Conservation (phyloP, 2,888 invertebrate genomes). For the Drosophila imparisetae region DNA sequence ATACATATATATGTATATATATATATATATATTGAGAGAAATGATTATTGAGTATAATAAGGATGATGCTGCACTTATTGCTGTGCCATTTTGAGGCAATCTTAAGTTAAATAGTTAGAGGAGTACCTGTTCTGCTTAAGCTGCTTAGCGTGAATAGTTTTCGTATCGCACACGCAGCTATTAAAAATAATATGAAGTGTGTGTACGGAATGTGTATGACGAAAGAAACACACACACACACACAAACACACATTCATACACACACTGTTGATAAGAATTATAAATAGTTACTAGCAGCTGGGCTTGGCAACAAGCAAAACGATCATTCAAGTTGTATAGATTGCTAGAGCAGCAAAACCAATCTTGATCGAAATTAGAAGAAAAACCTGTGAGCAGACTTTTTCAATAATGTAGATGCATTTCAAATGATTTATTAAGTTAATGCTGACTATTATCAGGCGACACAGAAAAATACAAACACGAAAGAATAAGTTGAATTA, state of each 20-base stretch:
- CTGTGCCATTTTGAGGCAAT: neutral
- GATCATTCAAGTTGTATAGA: conserved; percentile 27
- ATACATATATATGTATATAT: neutral
- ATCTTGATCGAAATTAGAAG: neutral
- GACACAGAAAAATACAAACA: neutral
- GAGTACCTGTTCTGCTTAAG: conserved; percentile 1
- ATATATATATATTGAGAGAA: neutral
- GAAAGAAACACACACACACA: conserved; percentile 4
- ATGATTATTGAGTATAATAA: neutral
- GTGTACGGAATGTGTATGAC: conserved; percentile 11
- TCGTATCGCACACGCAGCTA: conserved; percentile 30
- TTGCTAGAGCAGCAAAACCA: conserved; percentile 4
- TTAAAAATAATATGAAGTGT: conserved; percentile 25
- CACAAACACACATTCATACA: neutral
- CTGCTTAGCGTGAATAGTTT: conserved; percentile 16
- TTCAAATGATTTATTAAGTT: neutral
- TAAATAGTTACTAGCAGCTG: conserved; percentile 34
- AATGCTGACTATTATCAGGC: neutral
- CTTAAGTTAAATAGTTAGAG: neutral
- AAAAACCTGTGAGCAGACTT: neutral
- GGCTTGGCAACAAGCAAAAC: conserved; percentile 36
- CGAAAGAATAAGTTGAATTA: neutral
- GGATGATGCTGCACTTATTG: conserved; percentile 9
- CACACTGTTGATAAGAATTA: conserved; percentile 38
- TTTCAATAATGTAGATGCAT: neutral